Conservation (phyloP, 2,888 invertebrate species). For the Iphiclides podalirius region DNA sequence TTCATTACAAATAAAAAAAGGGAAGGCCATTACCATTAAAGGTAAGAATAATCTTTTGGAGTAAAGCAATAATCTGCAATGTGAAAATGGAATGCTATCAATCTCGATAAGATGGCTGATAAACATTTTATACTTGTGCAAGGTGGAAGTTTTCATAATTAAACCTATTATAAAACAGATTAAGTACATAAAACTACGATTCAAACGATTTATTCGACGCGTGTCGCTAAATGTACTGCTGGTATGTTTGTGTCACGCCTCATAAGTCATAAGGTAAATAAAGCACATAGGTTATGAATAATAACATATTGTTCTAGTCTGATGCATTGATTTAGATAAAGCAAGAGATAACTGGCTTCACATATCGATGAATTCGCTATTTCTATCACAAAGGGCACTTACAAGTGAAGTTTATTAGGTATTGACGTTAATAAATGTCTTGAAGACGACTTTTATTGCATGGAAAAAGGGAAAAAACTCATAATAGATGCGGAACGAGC, state of each 20-base stretch:
- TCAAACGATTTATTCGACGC: too few relatives aligned
- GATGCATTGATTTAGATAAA: constrained; percentile 25
- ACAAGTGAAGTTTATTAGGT: neutral
- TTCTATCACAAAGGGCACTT: constrained; percentile 1
- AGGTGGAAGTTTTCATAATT: too few relatives aligned
- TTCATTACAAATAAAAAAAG: too few relatives aligned
- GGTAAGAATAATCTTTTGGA: too few relatives aligned
- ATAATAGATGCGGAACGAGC: constrained; percentile 22
- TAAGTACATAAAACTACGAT: too few relatives aligned
- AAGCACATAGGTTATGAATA: constrained; percentile 44
- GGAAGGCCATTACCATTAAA: too few relatives aligned
- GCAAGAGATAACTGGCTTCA: neutral
- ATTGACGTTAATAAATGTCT: constrained; percentile 1
- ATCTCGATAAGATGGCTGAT: constrained; percentile 12
- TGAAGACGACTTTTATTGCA: neutral
- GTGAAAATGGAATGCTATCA: too few relatives aligned
- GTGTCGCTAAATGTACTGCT: too few relatives aligned
- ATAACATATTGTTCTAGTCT: constrained; percentile 31
- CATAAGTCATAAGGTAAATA: constrained; percentile 48
- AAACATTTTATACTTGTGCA: too few relatives aligned
- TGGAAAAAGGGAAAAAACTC: constrained; percentile 18
- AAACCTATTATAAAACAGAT: too few relatives aligned
- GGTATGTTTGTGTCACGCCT: constrained; percentile 44
- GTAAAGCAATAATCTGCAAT: too few relatives aligned
- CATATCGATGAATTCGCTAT: constrained; percentile 2